Conservation (phyloP, 2,113 vertebrate genomes). For the Dasypus novemcinctus region DNA sequence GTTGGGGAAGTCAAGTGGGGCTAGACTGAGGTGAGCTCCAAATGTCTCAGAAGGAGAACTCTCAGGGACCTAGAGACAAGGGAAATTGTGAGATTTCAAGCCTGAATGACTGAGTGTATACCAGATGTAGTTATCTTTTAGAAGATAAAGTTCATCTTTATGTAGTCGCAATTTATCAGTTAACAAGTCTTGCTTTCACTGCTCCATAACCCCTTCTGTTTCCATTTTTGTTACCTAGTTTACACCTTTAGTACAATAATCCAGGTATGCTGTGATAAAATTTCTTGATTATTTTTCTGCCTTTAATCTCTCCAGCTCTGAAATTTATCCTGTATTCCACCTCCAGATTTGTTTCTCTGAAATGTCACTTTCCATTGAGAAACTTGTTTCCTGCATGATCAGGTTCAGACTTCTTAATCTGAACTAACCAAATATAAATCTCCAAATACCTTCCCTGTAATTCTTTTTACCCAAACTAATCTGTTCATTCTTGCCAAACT, state of each 20-base stretch:
- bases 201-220: not conserved
- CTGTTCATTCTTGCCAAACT: not conserved
- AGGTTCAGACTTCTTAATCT: conserved; percentile 27
- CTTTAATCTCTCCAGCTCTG: not conserved
- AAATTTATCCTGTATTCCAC: conserved; percentile 4
- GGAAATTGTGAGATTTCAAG: not conserved
- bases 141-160: not conserved
- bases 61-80: not conserved
- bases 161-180: not conserved
- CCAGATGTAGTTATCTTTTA: not conserved
- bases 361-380: conserved; percentile 13
- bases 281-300: conserved; percentile 29
- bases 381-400: not conserved
- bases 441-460: not conserved
- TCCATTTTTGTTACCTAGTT: not conserved
- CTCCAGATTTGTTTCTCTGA: conserved; percentile 5
- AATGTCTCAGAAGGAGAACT: not conserved
- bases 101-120: not conserved
- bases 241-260: conserved; percentile 8
- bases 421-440: conserved; percentile 10
- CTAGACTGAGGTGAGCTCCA: not conserved
- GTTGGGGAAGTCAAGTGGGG: not conserved
- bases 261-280: not conserved
- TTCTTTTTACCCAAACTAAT: not conserved
- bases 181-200: not conserved